These are phyloP conservation scores for Perca flavescens DNA, from an alignment of 2,113 vertebrate genomes.

Conservation along the genomic window DNA sequence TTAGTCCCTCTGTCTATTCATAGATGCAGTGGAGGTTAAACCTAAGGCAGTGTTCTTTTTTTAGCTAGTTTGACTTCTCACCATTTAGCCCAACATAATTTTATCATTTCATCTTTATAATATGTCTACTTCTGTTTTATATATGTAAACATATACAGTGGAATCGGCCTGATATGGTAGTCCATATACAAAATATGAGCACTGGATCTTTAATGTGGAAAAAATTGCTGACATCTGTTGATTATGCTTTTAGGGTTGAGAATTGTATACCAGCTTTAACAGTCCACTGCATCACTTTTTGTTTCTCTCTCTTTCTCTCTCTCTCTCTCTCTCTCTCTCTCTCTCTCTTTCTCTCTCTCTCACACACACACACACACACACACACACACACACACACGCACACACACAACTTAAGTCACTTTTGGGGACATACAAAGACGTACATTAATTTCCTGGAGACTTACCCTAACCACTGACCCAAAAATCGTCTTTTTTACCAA, in stretches of 20 bases:
- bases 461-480: no score
- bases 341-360: background rate
- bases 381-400: slow-evolving; percentile 12
- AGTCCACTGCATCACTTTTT: slow-evolving; percentile 37
- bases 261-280: slow-evolving; percentile 26
- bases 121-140: background rate
- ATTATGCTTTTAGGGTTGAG: background rate
- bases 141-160: background rate
- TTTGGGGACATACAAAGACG: no score
- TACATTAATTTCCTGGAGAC: no score
- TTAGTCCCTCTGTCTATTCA: slow-evolving; percentile 7
- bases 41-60: background rate
- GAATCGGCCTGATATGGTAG: background rate
- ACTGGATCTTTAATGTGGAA: background rate
- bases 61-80: background rate
- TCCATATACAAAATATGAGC: slow-evolving; percentile 10
- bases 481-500: no score
- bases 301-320: background rate
- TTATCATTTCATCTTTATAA: background rate
- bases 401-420: background rate
- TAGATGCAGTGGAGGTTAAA: slow-evolving; percentile 29
- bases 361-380: slow-evolving; percentile 3
- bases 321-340: background rate
- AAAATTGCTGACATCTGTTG: background rate
- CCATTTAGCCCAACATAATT: background rate